Evolutionary conservation across 2,113 vertebrate species (phyloP), one percentile per base, ranked within the genome.

Genomic region (Tinamus guttatus): DNA sequence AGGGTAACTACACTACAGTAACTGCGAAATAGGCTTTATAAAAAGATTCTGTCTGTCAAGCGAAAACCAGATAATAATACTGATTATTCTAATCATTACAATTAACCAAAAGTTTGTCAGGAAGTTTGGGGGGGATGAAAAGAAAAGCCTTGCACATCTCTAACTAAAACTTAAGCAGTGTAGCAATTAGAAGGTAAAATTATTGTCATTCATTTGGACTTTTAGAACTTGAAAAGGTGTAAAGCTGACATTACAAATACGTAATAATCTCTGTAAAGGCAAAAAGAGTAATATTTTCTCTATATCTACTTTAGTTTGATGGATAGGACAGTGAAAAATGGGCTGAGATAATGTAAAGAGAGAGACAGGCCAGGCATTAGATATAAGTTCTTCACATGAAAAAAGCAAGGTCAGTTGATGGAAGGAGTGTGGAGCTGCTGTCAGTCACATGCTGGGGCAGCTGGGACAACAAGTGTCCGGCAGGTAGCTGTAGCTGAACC

Each of bases 171-270:
- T 68, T 59, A 64, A 60, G 11, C 59, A 80, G 15, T 21, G 32
- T 38, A 60, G 7, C 7, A 10, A 76, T 58, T 0, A 0, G 24
- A 73, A 77, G 20, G n/a, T 47, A 90, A 81, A 87, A 68, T 75
- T 11, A 21, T 64, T 69, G 21, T 64, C 34, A 32, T 76, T 91
- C 18, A 18, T 83, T 74, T 63, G 27, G 49, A 34, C 12, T 87
- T 92, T n/a, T 62, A 82, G 45, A 41, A 68, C 4, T 30, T 83
- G 58, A 71, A 82, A 85, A 34, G 4, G 67, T 89, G 13, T 65
- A 45, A 63, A 79, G 12, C 30, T 87, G n/a, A 10, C 93, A 91
- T 93, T 96, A 76, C 40, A 59, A 94, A 83, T 4, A 38, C 54
- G 6, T 34, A 76, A 54, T 56, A 73, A 87, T 14, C 11, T 85